Percentiles rank a stretch among this genome's conserved stretches.
phyloP scores from a whole-genome alignment of 2,113 vertebrate species.

The Kryptolebias marmoratus region DNA sequence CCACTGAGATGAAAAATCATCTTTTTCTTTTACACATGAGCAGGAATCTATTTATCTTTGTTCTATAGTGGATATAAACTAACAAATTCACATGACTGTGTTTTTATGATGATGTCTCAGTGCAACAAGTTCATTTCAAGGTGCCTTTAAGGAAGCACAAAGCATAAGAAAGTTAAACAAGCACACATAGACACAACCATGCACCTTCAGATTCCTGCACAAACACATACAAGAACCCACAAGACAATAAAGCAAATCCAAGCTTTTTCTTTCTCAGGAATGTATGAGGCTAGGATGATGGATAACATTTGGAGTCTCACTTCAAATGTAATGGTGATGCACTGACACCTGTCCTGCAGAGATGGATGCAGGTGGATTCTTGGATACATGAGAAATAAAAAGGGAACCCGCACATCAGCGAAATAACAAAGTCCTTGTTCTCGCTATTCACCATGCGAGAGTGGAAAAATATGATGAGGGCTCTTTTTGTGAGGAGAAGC shows the following conservation, averaged over 20 bases:
- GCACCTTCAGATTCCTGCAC: neutral
- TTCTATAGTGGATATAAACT: constrained; percentile 21
- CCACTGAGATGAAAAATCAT: neutral
- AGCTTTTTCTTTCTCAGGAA: too few relatives aligned
- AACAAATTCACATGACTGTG: constrained; percentile 23
- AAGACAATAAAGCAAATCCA: constrained; percentile 3
- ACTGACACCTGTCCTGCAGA: constrained; percentile 30
- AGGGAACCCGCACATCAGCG: constrained; percentile 36
- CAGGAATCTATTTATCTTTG: neutral
- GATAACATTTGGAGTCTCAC: neutral
- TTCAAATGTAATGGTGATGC: constrained; percentile 4
- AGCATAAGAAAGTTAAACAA: constrained; percentile 40
- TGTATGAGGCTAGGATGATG: too few relatives aligned
- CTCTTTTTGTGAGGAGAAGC: constrained; percentile 17
- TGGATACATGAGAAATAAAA: constrained; percentile 39
- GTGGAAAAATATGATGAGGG: constrained; percentile 33
- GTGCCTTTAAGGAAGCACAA: constrained; percentile 9
- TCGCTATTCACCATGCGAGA: constrained; percentile 29
- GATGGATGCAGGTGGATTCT: constrained; percentile 41
- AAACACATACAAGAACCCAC: constrained; percentile 26
- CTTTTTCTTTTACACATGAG: neutral
- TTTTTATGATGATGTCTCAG: constrained; percentile 13
- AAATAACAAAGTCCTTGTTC: constrained; percentile 16
- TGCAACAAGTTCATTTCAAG: constrained; percentile 40
- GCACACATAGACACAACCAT: constrained; percentile 15